Evolutionary conservation across 2,797 vertebrate species (phyloP), one percentile per base, ranked within the genome.

Genomic region (Bovichtus diacanthus): DNA sequence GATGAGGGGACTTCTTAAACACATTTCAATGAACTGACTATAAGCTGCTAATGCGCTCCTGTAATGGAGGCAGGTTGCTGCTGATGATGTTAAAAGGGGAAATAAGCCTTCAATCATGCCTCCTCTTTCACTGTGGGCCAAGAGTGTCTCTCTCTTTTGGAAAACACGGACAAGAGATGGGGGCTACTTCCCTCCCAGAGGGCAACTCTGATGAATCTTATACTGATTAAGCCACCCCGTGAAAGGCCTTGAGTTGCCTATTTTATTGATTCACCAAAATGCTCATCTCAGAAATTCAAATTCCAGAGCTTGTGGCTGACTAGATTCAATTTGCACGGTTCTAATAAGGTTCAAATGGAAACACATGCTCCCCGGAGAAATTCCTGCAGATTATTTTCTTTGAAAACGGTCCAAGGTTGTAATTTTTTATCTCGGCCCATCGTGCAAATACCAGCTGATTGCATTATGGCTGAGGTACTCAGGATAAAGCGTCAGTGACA

Each of bases 1-100:
- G 79, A 82, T 85, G 80, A 85, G 73, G 67, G 59, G 46, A 63
- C 77, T 73, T 87, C 74, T 89, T 89, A 83, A 88, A 87, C 66
- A 86, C 86, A 74, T 90, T 87, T 88, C 77, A 82, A 66, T 85
- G 78, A 85, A 76, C 50, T 76, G 67, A 86, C 65, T 84, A 77
- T 63, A 72, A 79, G 78, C 70, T 74, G 85, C 73, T 87, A 90
- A 90, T 88, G 78, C 10, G n/a, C 46, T 80, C 23, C 61, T 58
- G 61, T 87, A 87, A 89, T 88, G 65, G 74, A 79, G 75, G 72
- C 74, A 70, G 76, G 81, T 76, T 86, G 76, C 81, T 41, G 38
- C 23, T 84, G 78, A 86, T 76, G 74, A 75, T 82, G 76, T 67
- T 78, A 44, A 44, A 79, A 74, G 74, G 69, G 53, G 77, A 85